Conservation (phyloP, 2,113 vertebrate species). For the Raja brachyura region DNA sequence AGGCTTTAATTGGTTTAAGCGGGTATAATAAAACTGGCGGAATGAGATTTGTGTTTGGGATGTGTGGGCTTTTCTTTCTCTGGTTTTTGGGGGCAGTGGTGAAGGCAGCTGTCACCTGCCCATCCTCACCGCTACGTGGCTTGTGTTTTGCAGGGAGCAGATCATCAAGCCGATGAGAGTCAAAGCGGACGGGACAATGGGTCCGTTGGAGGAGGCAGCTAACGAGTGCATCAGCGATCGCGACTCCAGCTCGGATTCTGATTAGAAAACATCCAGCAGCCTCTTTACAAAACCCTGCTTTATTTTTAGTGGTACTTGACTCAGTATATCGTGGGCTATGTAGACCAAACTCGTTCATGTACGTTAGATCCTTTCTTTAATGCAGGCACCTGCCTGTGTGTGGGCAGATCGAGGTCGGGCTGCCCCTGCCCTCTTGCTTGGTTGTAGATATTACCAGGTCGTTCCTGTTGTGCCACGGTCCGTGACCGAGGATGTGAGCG, state of each 20-base stretch:
- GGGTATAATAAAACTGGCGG: slow-evolving; percentile 51
- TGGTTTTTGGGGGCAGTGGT: slow-evolving; percentile 50
- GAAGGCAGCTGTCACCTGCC: background rate
- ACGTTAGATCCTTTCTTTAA: background rate
- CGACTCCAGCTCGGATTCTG: slow-evolving; percentile 76
- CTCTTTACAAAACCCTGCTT: background rate
- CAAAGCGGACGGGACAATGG: slow-evolving; percentile 80
- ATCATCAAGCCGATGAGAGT: slow-evolving; percentile 93
- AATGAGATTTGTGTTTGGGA: slow-evolving; percentile 55
- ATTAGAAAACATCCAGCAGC: slow-evolving; percentile 57
- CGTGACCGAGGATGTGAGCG: background rate
- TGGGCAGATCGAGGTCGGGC: background rate
- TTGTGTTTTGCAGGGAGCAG: slow-evolving; percentile 72
- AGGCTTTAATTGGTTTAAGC: slow-evolving; percentile 58
- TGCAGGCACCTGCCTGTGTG: background rate
- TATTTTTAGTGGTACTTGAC: background rate
- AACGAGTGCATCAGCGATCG: slow-evolving; percentile 61
- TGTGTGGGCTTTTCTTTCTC: slow-evolving; percentile 47
- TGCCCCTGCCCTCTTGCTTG: too few species aligned
- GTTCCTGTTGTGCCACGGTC: background rate
- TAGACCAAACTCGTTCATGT: background rate
- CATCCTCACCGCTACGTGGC: background rate
- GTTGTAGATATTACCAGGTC: background rate
- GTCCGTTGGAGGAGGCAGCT: slow-evolving; percentile 80
- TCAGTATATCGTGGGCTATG: background rate